Conservation (phyloP, 2,113 vertebrate genomes). For the Nycticryphes semicollaris region DNA sequence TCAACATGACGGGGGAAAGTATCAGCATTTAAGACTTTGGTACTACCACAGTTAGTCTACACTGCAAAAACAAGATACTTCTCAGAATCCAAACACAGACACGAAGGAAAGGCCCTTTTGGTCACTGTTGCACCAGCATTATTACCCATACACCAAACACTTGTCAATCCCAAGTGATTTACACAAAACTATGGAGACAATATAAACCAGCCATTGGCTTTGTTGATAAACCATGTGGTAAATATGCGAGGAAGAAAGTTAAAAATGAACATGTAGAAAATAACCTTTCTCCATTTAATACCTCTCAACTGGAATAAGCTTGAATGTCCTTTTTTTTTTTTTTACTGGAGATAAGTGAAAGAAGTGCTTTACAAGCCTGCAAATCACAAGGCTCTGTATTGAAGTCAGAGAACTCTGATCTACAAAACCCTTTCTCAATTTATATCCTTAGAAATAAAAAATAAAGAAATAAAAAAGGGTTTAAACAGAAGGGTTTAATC, state of each 20-base stretch:
- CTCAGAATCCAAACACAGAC: neutral
- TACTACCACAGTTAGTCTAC: neutral
- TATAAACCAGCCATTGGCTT: neutral
- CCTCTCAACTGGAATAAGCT: neutral
- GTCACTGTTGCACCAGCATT: neutral
- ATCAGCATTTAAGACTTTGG: neutral
- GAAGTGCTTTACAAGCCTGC: neutral
- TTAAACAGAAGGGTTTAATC: neutral
- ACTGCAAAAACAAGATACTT: neutral
- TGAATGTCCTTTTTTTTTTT: neutral
- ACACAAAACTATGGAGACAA: neutral
- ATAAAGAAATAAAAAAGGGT: too few species aligned
- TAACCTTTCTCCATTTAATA: neutral
- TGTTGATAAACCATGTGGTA: accelerated
- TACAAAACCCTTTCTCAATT: neutral
- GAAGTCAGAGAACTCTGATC: neutral
- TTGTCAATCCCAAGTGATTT: neutral
- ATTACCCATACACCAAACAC: neutral
- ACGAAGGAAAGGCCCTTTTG: neutral
- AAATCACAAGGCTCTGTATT: neutral
- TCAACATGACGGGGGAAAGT: accelerated
- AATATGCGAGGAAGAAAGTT: neutral
- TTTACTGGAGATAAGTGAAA: neutral
- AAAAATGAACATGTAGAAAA: neutral
- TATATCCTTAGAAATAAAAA: neutral